Evolutionary conservation across 2,113 vertebrate genomes (phyloP), one percentile per base, ranked within the genome.

Genomic region (Tachycineta bicolor): DNA sequence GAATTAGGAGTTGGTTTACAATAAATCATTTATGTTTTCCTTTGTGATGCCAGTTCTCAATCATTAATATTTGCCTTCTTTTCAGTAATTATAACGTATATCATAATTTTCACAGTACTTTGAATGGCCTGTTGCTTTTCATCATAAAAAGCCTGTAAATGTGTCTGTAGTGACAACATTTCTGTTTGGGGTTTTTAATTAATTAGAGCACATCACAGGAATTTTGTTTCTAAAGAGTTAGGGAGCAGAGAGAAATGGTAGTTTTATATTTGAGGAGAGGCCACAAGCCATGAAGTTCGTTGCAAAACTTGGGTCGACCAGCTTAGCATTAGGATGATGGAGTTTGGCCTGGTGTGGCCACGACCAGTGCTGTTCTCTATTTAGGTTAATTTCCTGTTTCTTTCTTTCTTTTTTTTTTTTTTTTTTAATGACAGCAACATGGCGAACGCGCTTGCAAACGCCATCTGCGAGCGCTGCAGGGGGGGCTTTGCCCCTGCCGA

Each of bases 361-460:
- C 20, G 28, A 44, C 10, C 17, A n/a, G 9, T 25, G 21, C 6
- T 63, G 12, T 55, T 74, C 11, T 37, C 28, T 80, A 4, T 81
- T 67, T 55, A 18, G 21, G 19, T 31, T 94, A 17, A 92, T 93
- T 75, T 89, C 50, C 29, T 19, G 3, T 56, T 86, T 33, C 4
- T 37, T 37, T 37, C 37, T 37, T 37, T 37, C n/a, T 52, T 31
- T 34, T 16, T 20, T 5, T 28, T 5, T 46, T 15, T 56, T 74
- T 47, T 87, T 67, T 60, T 95, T 44, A 46, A 60, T 79, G 68
- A n/a, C 97, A 99, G 99, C 98, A 99, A 99, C 97, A 99, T 99
- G 99, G 99, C 99, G 11, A 99, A 99, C 3, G 99, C 99, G 0
- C 98, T 99, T 82, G 99, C 99, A 84, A 99, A 99, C 4, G 99